Conservation (phyloP, 2,797 vertebrate species). For the Clarias fuscus region DNA sequence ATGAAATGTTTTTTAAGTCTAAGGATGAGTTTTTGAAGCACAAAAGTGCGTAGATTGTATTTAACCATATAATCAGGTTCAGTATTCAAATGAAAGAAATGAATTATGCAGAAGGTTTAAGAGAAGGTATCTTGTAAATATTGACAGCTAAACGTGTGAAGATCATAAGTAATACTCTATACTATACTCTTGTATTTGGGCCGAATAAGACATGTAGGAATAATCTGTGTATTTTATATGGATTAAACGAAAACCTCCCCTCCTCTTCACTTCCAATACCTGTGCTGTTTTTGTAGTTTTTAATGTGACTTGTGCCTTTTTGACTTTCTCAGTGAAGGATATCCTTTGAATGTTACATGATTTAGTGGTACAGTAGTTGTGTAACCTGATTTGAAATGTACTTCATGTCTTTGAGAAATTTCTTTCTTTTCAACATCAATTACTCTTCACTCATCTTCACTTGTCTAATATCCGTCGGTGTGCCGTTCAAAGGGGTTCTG, state of each 20-base stretch:
- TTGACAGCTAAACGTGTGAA: background rate
- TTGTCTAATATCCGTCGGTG: background rate
- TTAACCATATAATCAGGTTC: slow-evolving; percentile 19
- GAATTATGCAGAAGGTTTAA: background rate
- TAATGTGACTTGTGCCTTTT: slow-evolving; percentile 14
- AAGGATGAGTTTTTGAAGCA: slow-evolving; percentile 27
- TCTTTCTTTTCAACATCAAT: background rate
- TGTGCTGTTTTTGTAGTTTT: slow-evolving; percentile 1
- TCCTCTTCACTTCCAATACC: background rate
- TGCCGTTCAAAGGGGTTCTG: background rate
- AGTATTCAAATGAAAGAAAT: background rate
- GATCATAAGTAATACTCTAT: background rate
- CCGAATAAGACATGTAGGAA: background rate
- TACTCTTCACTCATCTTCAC: background rate
- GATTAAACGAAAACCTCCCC: slow-evolving; percentile 13
- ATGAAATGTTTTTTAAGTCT: slow-evolving; percentile 36
- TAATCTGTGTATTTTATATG: slow-evolving; percentile 16
- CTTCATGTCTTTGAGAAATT: background rate
- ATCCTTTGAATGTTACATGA: background rate
- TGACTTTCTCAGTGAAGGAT: slow-evolving; percentile 2
- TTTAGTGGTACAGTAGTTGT: background rate
- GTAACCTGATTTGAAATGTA: background rate
- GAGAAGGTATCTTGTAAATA: slow-evolving; percentile 18
- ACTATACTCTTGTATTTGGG: background rate
- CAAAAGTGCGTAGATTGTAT: slow-evolving; percentile 15